Percentiles rank a stretch among this genome's conserved stretches.
These are phyloP conservation scores for Drosophila bocqueti DNA, from an alignment of 1,140 invertebrate species.

Conservation along the genomic window DNA sequence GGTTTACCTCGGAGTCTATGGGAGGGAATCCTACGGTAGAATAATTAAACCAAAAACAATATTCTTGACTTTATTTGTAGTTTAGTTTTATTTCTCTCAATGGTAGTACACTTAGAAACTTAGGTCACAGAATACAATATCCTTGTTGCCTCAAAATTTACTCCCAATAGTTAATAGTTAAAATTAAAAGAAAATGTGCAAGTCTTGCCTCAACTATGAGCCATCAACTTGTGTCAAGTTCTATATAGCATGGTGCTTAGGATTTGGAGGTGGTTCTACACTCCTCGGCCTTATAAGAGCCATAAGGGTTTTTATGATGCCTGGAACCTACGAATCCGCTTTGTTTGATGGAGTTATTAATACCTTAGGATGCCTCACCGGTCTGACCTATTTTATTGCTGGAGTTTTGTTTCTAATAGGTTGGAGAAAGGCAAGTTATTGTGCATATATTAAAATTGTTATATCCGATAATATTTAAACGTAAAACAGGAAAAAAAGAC, in stretches of 20 bases:
- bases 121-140: neutral
- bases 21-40: neutral
- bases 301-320: neutral
- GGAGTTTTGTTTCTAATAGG: constrained; percentile 7
- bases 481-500: neutral
- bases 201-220: too few relatives aligned
- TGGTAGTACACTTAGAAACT: neutral
- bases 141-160: neutral
- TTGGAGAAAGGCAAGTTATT: neutral
- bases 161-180: neutral
- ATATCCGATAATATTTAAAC: too few relatives aligned
- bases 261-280: neutral
- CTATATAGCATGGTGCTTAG: constrained; percentile 10
- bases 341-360: neutral
- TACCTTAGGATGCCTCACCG: neutral
- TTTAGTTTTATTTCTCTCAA: too few relatives aligned
- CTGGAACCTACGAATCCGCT: too few relatives aligned
- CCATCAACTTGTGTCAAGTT: neutral
- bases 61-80: neutral
- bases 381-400: neutral
- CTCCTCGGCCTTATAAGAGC: neutral
- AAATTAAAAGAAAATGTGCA: neutral
- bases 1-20: neutral
- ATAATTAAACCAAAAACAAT: neutral
- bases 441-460: neutral